phyloP scores from a whole-genome alignment of 2,113 vertebrate genomes.

The Syngnathus scovelli region DNA sequence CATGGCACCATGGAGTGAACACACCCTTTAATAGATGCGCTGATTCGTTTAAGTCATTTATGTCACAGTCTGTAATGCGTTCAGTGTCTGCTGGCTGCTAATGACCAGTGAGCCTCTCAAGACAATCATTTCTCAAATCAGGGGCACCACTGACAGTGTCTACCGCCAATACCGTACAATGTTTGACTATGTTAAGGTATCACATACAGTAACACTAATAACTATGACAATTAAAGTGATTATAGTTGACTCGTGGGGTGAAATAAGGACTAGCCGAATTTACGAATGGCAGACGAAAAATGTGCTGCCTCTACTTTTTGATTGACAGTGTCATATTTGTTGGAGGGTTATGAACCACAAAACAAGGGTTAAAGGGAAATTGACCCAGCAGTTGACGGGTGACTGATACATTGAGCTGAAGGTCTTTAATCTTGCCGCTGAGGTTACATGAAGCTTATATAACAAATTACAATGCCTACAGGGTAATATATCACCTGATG shows the following conservation, averaged over 20 bases:
- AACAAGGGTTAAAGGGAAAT: conserved; percentile 80
- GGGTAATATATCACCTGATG: conserved; percentile 73
- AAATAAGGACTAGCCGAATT: conserved; percentile 16
- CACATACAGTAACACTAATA: background rate
- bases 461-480: conserved; percentile 74
- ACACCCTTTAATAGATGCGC: conserved; percentile 71
- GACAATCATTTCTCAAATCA: conserved; percentile 39
- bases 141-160: conserved; percentile 17
- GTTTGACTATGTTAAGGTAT: conserved; percentile 1
- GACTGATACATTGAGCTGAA: conserved; percentile 76
- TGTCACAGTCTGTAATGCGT: conserved; percentile 64
- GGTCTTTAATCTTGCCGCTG: conserved; percentile 77
- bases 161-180: background rate
- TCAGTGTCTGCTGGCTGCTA: conserved; percentile 60
- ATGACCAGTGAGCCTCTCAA: conserved; percentile 56
- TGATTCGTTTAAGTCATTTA: conserved; percentile 72
- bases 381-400: conserved; percentile 76
- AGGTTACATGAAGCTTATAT: conserved; percentile 77
- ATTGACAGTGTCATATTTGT: conserved; percentile 75
- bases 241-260: conserved; percentile 8
- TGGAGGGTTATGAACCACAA: conserved; percentile 77
- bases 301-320: conserved; percentile 49
- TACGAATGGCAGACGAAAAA: conserved; percentile 10
- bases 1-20: conserved; percentile 59
- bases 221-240: background rate